phyloP scores from a whole-genome alignment of 2,113 vertebrate genomes.

The Tauraco erythrolophus region DNA sequence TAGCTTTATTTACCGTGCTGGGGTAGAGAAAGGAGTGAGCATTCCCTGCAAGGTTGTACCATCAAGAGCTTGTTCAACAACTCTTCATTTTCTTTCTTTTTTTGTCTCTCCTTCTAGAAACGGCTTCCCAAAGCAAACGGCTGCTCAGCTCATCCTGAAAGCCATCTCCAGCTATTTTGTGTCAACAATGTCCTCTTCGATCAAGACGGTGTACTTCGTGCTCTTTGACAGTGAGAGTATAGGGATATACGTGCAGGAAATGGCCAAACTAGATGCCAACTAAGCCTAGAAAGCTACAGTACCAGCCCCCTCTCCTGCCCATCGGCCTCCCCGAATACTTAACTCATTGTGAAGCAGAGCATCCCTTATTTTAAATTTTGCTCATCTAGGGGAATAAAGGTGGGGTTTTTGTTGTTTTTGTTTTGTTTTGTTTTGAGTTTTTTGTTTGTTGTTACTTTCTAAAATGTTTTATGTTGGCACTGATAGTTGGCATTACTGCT shows the following conservation, averaged over 20 bases:
- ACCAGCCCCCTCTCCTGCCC: conserved; percentile 30
- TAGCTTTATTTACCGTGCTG: not conserved
- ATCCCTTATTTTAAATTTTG: conserved; percentile 71
- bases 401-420: conserved; percentile 36
- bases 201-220: conserved; percentile 98
- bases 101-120: conserved; percentile 78
- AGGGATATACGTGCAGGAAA: conserved; percentile 98
- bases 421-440: conserved; percentile 71
- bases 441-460: conserved; percentile 76
- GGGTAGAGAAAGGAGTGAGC: accelerated
- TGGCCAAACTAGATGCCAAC: conserved; percentile 95
- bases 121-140: conserved; percentile 96
- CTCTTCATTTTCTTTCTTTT: not conserved
- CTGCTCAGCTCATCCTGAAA: conserved; percentile 97
- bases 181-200: conserved; percentile 98
- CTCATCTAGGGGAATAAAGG: conserved; percentile 78
- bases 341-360: conserved; percentile 69
- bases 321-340: conserved; percentile 22
- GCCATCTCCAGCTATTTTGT: conserved; percentile 98
- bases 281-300: conserved; percentile 74
- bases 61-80: not conserved
- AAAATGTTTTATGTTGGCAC: conserved; percentile 82
- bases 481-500: conserved; percentile 85
- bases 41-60: not conserved
- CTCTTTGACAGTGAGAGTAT: conserved; percentile 99